These are phyloP conservation scores for Mesorhabditis sp. DNA, from an alignment of 2,888 invertebrate genomes.

Conservation along the genomic window DNA sequence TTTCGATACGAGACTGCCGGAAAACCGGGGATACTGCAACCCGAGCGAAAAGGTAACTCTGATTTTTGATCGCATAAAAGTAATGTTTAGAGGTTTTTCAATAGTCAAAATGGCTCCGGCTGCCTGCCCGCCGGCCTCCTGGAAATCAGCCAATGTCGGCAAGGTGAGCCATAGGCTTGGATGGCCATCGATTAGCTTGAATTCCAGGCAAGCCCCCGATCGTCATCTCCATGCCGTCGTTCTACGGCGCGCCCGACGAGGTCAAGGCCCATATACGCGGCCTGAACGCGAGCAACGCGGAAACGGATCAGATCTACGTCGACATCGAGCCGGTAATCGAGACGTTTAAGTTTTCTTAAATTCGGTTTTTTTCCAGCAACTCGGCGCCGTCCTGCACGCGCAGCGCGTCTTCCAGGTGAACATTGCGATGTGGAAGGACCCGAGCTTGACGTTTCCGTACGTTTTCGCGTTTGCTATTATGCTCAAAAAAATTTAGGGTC, in stretches of 20 bases:
- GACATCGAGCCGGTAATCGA: constrained; percentile 49
- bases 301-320: constrained; percentile 45
- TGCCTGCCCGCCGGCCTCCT: constrained; percentile 38
- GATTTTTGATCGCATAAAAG: background rate
- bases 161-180: constrained; percentile 13
- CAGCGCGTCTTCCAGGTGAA: constrained; percentile 39
- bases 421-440: constrained; percentile 54
- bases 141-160: constrained; percentile 36
- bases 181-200: background rate
- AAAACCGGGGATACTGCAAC: constrained; percentile 44
- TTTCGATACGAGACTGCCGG: constrained; percentile 31
- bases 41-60: constrained; percentile 28
- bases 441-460: constrained; percentile 47
- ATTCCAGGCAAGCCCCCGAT: constrained; percentile 52
- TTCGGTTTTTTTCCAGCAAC: constrained; percentile 20
- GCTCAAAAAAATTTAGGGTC: constrained; percentile 17
- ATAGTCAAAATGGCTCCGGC: constrained; percentile 9
- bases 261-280: constrained; percentile 37
- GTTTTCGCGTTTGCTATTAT: too few relatives aligned
- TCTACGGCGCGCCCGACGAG: constrained; percentile 44
- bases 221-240: constrained; percentile 54
- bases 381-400: constrained; percentile 35
- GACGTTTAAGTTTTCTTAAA: constrained; percentile 1
- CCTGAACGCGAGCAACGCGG: constrained; percentile 36
- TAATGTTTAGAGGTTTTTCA: background rate